phyloP scores from a whole-genome alignment of 1,140 invertebrate genomes.

The Thereuonema tuberculata region DNA sequence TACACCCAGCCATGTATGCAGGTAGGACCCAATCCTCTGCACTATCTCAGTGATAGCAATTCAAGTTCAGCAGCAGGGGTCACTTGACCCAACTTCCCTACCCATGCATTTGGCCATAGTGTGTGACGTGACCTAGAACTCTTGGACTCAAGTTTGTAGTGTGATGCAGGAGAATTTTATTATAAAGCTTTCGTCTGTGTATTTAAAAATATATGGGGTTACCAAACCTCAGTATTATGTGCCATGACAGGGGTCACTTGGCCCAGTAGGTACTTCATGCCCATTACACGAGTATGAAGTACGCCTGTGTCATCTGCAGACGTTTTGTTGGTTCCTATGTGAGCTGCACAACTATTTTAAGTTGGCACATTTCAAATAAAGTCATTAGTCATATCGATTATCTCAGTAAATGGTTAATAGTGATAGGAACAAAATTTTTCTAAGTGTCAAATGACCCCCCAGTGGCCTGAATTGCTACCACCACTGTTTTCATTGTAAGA shows the following conservation, averaged over 20 bases:
- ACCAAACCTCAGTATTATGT: background rate
- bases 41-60: slow-evolving; percentile 8
- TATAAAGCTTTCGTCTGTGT: too few relatives aligned
- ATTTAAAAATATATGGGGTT: too few relatives aligned
- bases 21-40: slow-evolving; percentile 25
- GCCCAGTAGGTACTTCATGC: background rate
- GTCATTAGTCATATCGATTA: too few relatives aligned
- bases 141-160: too few relatives aligned
- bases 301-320: too few relatives aligned
- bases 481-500: background rate
- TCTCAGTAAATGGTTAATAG: too few relatives aligned
- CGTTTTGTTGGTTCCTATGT: too few relatives aligned
- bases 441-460: slow-evolving; percentile 7
- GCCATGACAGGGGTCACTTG: slow-evolving; percentile 8
- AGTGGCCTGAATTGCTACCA: slow-evolving; percentile 8
- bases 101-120: background rate
- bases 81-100: background rate
- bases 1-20: slow-evolving; percentile 30
- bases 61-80: background rate
- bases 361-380: too few relatives aligned
- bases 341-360: too few relatives aligned
- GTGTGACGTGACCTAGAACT: background rate
- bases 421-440: too few relatives aligned
- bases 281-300: too few relatives aligned
- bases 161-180: too few relatives aligned